phyloP scores from a whole-genome alignment of 1,140 invertebrate species.

The Laodelphax striatellus region DNA sequence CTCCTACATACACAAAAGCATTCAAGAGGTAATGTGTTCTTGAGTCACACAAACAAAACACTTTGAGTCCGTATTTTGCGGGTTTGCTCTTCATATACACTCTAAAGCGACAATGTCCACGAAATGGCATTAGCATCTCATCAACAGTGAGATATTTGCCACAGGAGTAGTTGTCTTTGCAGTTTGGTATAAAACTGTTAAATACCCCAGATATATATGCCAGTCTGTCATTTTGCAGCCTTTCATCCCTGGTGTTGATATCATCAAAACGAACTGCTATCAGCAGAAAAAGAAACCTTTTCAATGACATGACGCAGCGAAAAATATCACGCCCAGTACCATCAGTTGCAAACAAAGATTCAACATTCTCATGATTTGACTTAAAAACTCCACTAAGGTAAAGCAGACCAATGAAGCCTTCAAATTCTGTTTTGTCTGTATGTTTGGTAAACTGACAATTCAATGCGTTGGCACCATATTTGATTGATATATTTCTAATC shows the following conservation, averaged over 20 bases:
- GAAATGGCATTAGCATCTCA: constrained; percentile 26
- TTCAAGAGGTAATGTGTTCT: constrained; percentile 8
- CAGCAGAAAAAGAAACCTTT: constrained; percentile 17
- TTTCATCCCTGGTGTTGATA: neutral
- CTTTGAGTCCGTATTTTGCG: too few relatives aligned
- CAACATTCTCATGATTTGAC: constrained; percentile 15
- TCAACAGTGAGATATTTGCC: constrained; percentile 20
- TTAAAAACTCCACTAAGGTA: constrained; percentile 16
- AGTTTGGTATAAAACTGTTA: constrained; percentile 9
- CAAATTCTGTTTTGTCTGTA: constrained; percentile 4
- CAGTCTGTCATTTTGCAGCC: neutral
- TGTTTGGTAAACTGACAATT: neutral
- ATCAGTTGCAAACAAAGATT: constrained; percentile 19
- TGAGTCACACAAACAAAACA: too few relatives aligned
- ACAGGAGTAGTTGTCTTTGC: constrained; percentile 19
- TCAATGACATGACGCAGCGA: constrained; percentile 17
- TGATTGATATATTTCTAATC: neutral
- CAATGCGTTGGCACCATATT: neutral
- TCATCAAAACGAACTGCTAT: constrained; percentile 15
- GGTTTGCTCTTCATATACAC: too few relatives aligned
- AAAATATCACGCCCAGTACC: constrained; percentile 20
- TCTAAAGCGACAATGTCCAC: too few relatives aligned
- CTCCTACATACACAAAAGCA: constrained; percentile 6
- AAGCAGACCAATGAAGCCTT: constrained; percentile 17
- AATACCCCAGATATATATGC: constrained; percentile 2